phyloP scores from a whole-genome alignment of 2,797 vertebrate species.

The Cossypha heuglini region DNA sequence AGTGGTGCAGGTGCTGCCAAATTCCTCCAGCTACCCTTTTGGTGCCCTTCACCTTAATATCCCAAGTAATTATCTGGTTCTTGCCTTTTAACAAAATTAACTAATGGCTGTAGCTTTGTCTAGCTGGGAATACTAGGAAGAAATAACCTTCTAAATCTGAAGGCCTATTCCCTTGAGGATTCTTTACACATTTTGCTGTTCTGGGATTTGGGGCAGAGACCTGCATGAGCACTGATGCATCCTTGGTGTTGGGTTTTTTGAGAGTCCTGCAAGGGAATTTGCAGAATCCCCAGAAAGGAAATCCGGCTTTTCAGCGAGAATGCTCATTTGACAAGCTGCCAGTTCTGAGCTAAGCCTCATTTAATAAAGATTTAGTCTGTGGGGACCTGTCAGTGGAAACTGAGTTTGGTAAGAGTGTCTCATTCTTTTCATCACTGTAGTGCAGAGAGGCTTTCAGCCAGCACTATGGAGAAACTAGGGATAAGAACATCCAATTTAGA shows the following conservation, averaged over 20 bases:
- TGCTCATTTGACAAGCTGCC: constrained; percentile 69
- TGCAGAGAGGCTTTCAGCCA: constrained; percentile 30
- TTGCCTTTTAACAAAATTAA: not conserved
- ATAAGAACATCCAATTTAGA: constrained; percentile 31
- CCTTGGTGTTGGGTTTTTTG: not conserved
- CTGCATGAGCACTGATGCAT: not conserved
- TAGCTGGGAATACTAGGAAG: not conserved
- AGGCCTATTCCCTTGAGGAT: not conserved
- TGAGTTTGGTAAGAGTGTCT: constrained; percentile 58
- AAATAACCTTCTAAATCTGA: not conserved
- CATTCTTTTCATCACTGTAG: constrained; percentile 48
- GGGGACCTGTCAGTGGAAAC: constrained; percentile 62
- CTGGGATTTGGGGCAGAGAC: not conserved
- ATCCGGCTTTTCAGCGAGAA: constrained; percentile 63
- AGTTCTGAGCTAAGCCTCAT: constrained; percentile 69
- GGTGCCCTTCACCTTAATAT: not conserved
- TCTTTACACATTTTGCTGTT: not conserved
- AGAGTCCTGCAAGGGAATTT: constrained; percentile 45
- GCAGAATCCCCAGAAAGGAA: constrained; percentile 54
- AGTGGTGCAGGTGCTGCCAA: not conserved
- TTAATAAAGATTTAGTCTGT: constrained; percentile 72
- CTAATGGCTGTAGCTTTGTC: not conserved
- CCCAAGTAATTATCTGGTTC: not conserved
- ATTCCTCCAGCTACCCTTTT: not conserved
- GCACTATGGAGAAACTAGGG: constrained; percentile 2